Percentiles rank a stretch among this genome's conserved stretches.
These are phyloP conservation scores for Goniozus legneri DNA, from an alignment of 1,140 invertebrate genomes.

Conservation along the genomic window DNA sequence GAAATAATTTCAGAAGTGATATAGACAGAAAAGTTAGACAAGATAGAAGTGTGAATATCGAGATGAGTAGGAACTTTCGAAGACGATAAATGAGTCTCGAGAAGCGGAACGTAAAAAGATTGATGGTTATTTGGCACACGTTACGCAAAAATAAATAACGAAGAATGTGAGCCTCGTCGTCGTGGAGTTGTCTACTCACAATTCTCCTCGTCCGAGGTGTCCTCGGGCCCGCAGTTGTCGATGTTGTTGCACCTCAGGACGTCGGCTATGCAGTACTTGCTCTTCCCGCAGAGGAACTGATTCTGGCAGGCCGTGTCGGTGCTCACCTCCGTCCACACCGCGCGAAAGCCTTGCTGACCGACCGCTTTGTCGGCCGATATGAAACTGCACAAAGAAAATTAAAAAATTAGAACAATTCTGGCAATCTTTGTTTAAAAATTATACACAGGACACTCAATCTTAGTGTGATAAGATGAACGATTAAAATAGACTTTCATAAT, in stretches of 20 bases:
- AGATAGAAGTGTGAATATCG: too few species aligned
- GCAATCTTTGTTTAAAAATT: not conserved
- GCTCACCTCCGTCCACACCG: constrained; percentile 84
- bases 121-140: too few species aligned
- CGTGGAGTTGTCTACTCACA: constrained; percentile 72
- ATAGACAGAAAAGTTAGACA: too few species aligned
- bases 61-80: too few species aligned
- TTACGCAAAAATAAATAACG: not conserved
- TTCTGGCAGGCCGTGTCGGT: constrained; percentile 55
- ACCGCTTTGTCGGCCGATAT: constrained; percentile 81
- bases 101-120: too few species aligned
- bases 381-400: constrained; percentile 61
- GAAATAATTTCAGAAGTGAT: too few species aligned
- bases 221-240: constrained; percentile 76
- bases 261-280: constrained; percentile 75
- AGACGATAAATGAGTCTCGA: too few species aligned
- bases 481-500: too few species aligned
- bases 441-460: too few species aligned
- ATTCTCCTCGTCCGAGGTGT: constrained; percentile 76
- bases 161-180: too few species aligned
- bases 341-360: constrained; percentile 76
- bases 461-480: too few species aligned
- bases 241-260: constrained; percentile 74
- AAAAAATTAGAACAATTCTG: constrained; percentile 1
- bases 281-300: constrained; percentile 65